A percentile compares a stretch with the other conserved stretches of the same genome.
Conservation (phyloP, 2,113 vertebrate genomes). For the Tragulus kanchil region DNA sequence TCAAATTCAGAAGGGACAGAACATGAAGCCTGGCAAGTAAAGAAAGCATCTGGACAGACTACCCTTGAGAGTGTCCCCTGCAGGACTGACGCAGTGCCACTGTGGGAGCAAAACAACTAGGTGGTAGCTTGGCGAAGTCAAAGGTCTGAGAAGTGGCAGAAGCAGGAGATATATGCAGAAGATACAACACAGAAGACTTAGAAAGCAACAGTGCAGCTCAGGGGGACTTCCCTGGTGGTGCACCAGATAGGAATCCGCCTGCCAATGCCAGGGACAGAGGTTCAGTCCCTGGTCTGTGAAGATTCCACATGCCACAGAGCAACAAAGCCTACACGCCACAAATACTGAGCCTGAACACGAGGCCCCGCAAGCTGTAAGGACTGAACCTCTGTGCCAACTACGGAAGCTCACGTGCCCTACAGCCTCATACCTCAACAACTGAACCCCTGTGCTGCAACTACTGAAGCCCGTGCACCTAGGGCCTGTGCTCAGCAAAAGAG, state of each 20-base stretch:
- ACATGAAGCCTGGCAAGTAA: background rate
- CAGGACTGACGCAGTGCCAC: background rate
- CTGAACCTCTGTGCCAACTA: background rate
- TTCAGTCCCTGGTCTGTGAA: background rate
- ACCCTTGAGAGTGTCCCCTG: background rate
- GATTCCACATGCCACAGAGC: background rate
- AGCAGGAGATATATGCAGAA: background rate
- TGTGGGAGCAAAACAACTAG: background rate
- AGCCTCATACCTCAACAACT: background rate
- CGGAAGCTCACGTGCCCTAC: background rate
- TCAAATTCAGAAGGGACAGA: background rate
- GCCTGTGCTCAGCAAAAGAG: background rate
- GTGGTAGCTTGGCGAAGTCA: background rate
- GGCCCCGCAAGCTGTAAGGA: background rate
- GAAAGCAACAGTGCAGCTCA: background rate
- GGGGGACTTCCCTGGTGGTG: background rate
- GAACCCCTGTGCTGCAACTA: background rate
- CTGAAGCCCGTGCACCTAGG: background rate
- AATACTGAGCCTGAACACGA: background rate
- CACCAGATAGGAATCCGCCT: background rate
- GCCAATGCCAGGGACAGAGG: background rate
- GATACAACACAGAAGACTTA: background rate
- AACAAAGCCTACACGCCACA: background rate
- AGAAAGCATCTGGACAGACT: background rate
- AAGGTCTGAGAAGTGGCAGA: background rate